These are phyloP conservation scores for Andricus grossulariae DNA, from an alignment of 1,140 invertebrate genomes.

Conservation along the genomic window DNA sequence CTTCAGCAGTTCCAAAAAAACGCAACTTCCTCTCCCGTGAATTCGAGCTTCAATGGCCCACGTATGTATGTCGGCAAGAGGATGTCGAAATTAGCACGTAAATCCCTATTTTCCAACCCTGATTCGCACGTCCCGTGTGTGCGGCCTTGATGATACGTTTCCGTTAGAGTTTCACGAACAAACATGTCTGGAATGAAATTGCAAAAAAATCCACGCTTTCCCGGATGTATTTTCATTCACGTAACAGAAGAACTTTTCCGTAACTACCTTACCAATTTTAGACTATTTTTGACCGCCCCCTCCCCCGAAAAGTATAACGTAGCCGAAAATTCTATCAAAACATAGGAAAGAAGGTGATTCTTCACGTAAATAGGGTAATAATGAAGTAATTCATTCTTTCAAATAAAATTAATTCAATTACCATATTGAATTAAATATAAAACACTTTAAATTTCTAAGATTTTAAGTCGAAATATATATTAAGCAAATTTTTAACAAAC, in stretches of 20 bases:
- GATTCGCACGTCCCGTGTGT: not conserved
- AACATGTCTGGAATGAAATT: not conserved
- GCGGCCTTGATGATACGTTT: slow-evolving; percentile 10
- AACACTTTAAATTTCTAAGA: too few relatives aligned
- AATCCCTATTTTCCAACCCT: slow-evolving; percentile 2
- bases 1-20: not conserved
- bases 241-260: not conserved
- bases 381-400: too few relatives aligned
- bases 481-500: too few relatives aligned
- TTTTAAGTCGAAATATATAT: too few relatives aligned
- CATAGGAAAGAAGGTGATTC: too few relatives aligned
- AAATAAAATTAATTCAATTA: too few relatives aligned
- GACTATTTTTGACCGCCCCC: too few relatives aligned
- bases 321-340: too few relatives aligned
- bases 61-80: not conserved
- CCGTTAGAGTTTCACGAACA: slow-evolving; percentile 19
- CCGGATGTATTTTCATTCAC: not conserved
- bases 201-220: not conserved
- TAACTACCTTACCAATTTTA: too few relatives aligned
- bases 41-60: not conserved
- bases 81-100: slow-evolving; percentile 28
- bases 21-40: slow-evolving; percentile 1
- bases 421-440: too few relatives aligned
- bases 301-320: too few relatives aligned
- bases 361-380: too few relatives aligned